Percentiles rank a stretch among this genome's conserved stretches.
Conservation (phyloP, 2,797 vertebrate genomes). For the Hoplostethus mediterraneus region DNA sequence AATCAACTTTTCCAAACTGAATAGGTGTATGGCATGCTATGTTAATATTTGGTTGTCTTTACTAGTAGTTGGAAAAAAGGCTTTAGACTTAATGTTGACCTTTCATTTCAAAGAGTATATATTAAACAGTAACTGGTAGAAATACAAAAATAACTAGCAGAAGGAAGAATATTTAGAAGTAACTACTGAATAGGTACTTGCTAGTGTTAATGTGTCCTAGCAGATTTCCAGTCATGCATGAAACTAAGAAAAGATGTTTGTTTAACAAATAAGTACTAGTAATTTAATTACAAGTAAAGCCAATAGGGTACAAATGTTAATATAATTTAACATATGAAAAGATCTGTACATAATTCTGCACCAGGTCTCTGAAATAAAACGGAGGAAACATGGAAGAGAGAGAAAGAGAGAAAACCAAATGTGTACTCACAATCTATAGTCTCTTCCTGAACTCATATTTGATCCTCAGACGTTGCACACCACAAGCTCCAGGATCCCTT, state of each 20-base stretch:
- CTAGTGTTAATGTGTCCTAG: no score
- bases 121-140: no score
- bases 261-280: neutral
- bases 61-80: no score
- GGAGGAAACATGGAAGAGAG: neutral
- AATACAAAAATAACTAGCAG: neutral
- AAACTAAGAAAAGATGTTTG: no score
- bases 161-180: no score
- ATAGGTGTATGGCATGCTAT: no score
- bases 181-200: no score
- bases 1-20: no score
- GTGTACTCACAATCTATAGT: constrained; percentile 60
- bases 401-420: neutral
- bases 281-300: neutral
- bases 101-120: no score
- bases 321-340: neutral
- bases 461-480: constrained; percentile 8
- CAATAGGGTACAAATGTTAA: neutral
- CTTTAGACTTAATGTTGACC: no score
- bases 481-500: neutral
- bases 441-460: constrained; percentile 28
- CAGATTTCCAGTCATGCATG: no score
- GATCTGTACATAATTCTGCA: neutral
- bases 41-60: no score
- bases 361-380: neutral